phyloP scores from a whole-genome alignment of 2,888 invertebrate genomes.

The Melolontha melolontha region DNA sequence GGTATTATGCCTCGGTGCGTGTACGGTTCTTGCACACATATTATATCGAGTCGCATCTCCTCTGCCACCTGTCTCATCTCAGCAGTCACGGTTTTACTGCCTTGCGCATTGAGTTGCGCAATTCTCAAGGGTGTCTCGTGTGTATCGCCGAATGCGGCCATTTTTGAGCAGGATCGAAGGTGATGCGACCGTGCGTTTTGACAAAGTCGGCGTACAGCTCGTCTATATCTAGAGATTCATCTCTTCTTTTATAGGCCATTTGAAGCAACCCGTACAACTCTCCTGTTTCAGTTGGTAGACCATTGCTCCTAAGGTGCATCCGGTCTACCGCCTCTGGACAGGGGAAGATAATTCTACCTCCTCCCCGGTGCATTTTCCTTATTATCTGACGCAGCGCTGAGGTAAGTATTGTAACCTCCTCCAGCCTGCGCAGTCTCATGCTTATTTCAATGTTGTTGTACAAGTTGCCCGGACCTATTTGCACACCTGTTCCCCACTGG shows the following conservation, averaged over 20 bases:
- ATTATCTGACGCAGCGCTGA: slow-evolving; percentile 24
- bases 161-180: too few relatives aligned
- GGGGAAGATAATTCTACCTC: slow-evolving; percentile 24
- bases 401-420: slow-evolving; percentile 1
- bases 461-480: background rate
- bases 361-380: slow-evolving; percentile 3
- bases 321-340: too few relatives aligned
- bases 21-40: slow-evolving; percentile 34
- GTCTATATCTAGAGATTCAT: slow-evolving; percentile 28
- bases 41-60: slow-evolving; percentile 9
- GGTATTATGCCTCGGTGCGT: background rate
- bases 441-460: too few relatives aligned
- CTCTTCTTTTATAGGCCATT: slow-evolving; percentile 10
- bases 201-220: too few relatives aligned
- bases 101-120: slow-evolving; percentile 10
- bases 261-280: background rate
- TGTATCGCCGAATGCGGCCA: slow-evolving; percentile 14
- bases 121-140: slow-evolving; percentile 27
- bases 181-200: too few relatives aligned
- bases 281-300: background rate
- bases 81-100: background rate
- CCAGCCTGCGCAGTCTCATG: slow-evolving; percentile 3
- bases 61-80: slow-evolving; percentile 20
- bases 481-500: background rate
- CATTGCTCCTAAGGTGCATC: too few relatives aligned